A percentile compares a stretch with the other conserved stretches of the same genome.
phyloP scores from a whole-genome alignment of 1,140 invertebrate species.

The Planococcus citri region DNA sequence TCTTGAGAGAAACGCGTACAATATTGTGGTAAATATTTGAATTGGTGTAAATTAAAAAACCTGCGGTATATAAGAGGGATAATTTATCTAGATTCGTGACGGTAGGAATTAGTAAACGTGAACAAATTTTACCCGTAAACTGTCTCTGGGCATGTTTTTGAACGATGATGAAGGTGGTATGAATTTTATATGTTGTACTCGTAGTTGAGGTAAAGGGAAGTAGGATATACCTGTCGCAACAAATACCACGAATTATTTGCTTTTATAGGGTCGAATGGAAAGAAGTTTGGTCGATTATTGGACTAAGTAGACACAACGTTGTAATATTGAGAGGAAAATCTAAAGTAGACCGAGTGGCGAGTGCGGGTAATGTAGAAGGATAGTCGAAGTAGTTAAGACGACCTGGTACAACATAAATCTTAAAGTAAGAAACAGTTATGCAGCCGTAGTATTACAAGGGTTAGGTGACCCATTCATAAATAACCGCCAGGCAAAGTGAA shows the following conservation, averaged over 20 bases:
- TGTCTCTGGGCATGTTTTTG: too few relatives aligned
- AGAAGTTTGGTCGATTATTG: constrained; percentile 13
- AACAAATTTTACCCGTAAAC: too few relatives aligned
- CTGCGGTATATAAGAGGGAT: too few relatives aligned
- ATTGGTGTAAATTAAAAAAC: too few relatives aligned
- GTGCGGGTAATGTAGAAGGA: constrained; percentile 3
- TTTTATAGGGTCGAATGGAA: neutral
- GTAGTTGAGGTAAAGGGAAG: neutral
- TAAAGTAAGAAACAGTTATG: constrained; percentile 20
- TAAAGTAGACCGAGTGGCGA: neutral
- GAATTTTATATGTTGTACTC: neutral
- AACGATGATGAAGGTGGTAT: too few relatives aligned
- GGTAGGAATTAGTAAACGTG: too few relatives aligned
- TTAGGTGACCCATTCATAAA: constrained; percentile 18
- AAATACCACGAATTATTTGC: constrained; percentile 5
- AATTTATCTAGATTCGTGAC: too few relatives aligned
- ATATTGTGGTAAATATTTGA: too few relatives aligned
- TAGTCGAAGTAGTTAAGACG: constrained; percentile 17
- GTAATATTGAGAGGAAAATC: constrained; percentile 1
- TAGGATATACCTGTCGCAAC: neutral
- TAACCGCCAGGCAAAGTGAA: constrained; percentile 14
- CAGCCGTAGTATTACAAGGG: constrained; percentile 19
- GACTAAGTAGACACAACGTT: constrained; percentile 15
- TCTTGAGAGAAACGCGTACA: too few relatives aligned
- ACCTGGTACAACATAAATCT: constrained; percentile 20